Evolutionary conservation across 1,140 invertebrate species (phyloP), one percentile per base, ranked within the genome.

Genomic region (Bemisia tabaci): DNA sequence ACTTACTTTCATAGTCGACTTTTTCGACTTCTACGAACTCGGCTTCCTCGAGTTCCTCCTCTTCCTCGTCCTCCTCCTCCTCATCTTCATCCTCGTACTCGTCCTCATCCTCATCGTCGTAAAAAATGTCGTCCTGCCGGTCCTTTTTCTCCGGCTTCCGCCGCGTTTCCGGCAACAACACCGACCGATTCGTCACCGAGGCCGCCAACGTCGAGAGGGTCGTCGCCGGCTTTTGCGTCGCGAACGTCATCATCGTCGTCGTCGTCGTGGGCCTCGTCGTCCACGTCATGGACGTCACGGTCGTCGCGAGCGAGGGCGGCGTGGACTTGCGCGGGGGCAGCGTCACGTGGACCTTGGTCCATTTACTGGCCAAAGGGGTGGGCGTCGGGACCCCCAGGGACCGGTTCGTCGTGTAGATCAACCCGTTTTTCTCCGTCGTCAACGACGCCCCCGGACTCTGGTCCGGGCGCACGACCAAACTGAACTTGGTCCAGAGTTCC

Each of bases 91-190:
- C 70, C 62, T 75, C 72, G 21, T 73, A 72, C 11, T 78, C 75
- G 23, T 76, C 75, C 23, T 75, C 74, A 23, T 75, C 73, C 24
- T 75, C 73, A 39, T 78, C 77, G 26, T 76, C 76, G 23, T 72
- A 66, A 22, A 70, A 70, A 22, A 68, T 68, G 27, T 73, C 74
- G 58, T 74, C 75, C 26, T 70, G 67, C 77, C 33, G 68, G 67
- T 71, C 72, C 68, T 77, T 74, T 26, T 67, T 72, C 64, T 75
- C 67, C 59, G 68, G 25, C 61, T 27, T 58, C 21, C 69, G 68
- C 33, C 58, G 23, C 60, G 71, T 65, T 64, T 75, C 70, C 59
- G 63, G 67, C 21, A 67, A 27, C 21, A 48, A 26, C 23, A 64
- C 33, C 58, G 33, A 67, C 21, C 26, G 5, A 22, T 61, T 25